phyloP scores from a whole-genome alignment of 2,888 invertebrate species.

The Polymixis flavicincta region DNA sequence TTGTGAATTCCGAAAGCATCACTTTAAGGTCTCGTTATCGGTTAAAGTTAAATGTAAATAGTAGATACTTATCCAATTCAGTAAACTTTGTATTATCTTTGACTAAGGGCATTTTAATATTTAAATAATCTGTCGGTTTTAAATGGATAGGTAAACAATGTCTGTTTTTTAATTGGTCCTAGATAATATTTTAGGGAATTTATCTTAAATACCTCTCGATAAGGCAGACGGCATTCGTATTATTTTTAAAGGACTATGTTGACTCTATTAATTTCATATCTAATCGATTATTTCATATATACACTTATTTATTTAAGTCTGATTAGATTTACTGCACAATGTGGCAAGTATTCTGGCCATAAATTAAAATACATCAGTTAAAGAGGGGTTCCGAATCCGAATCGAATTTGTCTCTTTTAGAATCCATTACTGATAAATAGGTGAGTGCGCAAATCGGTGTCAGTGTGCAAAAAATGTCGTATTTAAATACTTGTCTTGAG shows the following conservation, averaged over 20 bases:
- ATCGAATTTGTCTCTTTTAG: too few relatives aligned
- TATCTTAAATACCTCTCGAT: slow-evolving; percentile 13
- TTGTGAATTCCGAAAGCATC: slow-evolving; percentile 13
- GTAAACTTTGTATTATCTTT: slow-evolving; percentile 43
- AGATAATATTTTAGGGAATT: slow-evolving; percentile 10
- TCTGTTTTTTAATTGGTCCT: slow-evolving; percentile 19
- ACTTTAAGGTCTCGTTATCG: slow-evolving; percentile 42
- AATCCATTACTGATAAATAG: too few relatives aligned
- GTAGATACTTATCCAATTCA: not conserved
- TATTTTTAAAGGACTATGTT: slow-evolving; percentile 2
- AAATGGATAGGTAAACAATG: slow-evolving; percentile 19
- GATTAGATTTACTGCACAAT: not conserved
- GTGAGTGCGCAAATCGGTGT: too few relatives aligned
- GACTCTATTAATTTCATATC: not conserved
- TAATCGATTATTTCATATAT: not conserved
- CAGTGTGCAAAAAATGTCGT: too few relatives aligned
- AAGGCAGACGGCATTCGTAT: not conserved
- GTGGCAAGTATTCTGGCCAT: not conserved
- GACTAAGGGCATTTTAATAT: slow-evolving; percentile 13
- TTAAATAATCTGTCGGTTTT: slow-evolving; percentile 26
- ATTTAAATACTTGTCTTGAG: too few relatives aligned
- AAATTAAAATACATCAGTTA: not conserved
- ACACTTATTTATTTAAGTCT: not conserved
- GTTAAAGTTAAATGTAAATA: slow-evolving; percentile 15
- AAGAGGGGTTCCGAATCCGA: too few relatives aligned